Conservation (phyloP, 2,113 vertebrate genomes). For the Bos taurus region ARS-UCD2.0 NC_037332.1:33990501-33991000, state of each 20-base stretch:
- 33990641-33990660: neutral
- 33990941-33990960: neutral
- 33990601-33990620: neutral
- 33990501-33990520: slow-evolving; percentile 80
- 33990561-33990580: slow-evolving; percentile 84
- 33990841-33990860: neutral
- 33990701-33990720: neutral
- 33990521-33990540: slow-evolving; percentile 82
- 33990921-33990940: no score
- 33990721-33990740: neutral
- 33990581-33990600: slow-evolving; percentile 87
- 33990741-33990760: neutral
- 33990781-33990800: neutral
- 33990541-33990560: slow-evolving; percentile 83
- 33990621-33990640: neutral
- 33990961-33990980: neutral
- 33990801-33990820: neutral
- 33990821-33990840: neutral
- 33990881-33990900: neutral
- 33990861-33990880: neutral
- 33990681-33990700: neutral
- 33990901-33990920: neutral
- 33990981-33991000: neutral
- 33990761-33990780: neutral
- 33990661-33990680: neutral